Evolutionary conservation across 2,113 vertebrate genomes (phyloP).

Genomic region (Myrmophylax atrothorax): DNA sequence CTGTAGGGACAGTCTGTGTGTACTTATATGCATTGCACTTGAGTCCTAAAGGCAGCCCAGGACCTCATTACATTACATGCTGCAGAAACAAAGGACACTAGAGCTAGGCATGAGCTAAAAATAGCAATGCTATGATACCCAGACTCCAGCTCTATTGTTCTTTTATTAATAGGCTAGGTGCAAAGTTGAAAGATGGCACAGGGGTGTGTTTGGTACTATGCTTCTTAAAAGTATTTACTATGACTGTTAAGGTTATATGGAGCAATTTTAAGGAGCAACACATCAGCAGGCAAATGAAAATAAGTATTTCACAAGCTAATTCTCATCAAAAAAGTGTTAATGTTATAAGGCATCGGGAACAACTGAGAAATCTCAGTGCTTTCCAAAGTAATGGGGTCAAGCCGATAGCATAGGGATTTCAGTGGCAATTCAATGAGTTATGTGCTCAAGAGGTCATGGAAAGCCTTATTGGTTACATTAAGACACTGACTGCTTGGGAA

Average conservation of each 20-base stretch:
- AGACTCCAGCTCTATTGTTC: not conserved
- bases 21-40: not conserved
- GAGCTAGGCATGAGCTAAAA: not conserved
- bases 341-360: not conserved
- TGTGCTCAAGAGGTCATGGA: not conserved
- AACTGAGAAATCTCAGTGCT: not conserved
- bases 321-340: not conserved
- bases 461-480: not conserved
- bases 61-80: not conserved
- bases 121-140: not conserved
- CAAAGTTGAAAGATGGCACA: not conserved
- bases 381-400: slow-evolving; percentile 20
- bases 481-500: not conserved
- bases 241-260: not conserved
- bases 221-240: not conserved
- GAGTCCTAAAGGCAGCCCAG: not conserved
- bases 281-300: slow-evolving; percentile 17
- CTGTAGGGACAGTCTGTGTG: not conserved
- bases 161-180: not conserved
- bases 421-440: not conserved
- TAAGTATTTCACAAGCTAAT: slow-evolving; percentile 4
- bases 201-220: not conserved
- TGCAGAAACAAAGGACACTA: not conserved
- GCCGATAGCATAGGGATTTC: not conserved
- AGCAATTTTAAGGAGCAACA: not conserved